A percentile compares a stretch with the other conserved stretches of the same genome.
Conservation (phyloP, 2,888 invertebrate species). For the Chironomus tentans region DNA sequence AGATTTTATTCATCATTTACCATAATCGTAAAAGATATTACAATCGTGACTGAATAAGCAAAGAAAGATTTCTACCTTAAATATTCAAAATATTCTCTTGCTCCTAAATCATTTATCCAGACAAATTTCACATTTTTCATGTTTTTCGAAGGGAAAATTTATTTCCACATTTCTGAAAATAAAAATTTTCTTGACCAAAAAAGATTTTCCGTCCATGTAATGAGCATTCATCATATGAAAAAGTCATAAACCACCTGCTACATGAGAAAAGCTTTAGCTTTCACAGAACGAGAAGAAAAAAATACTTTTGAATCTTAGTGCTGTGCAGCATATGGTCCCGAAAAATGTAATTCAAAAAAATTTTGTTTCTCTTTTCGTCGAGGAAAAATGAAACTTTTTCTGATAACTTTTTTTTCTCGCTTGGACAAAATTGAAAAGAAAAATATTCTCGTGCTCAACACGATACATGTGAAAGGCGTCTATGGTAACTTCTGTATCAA, state of each 20-base stretch:
- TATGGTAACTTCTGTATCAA: neutral
- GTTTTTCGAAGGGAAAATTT: neutral
- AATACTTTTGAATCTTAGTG: neutral
- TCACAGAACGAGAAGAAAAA: neutral
- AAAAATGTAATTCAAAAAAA: neutral
- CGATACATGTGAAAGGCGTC: neutral
- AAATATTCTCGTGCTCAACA: neutral
- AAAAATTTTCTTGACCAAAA: neutral
- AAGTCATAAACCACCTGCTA: conserved; percentile 17
- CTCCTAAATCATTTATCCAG: neutral
- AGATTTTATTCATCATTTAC: too few species aligned
- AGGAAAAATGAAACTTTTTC: neutral
- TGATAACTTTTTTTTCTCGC: neutral
- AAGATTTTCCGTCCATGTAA: neutral
- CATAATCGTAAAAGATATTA: neutral
- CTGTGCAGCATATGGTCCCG: neutral
- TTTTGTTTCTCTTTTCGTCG: neutral
- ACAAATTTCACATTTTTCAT: neutral
- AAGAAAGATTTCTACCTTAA: neutral
- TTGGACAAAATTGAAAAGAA: neutral
- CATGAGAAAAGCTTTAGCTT: neutral
- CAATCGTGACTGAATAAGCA: neutral
- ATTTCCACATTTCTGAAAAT: neutral
- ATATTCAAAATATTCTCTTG: neutral
- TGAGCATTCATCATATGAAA: conserved; percentile 20